These are phyloP conservation scores for Plagiodera versicolora DNA, from an alignment of 2,888 invertebrate genomes.

Conservation along the genomic window DNA sequence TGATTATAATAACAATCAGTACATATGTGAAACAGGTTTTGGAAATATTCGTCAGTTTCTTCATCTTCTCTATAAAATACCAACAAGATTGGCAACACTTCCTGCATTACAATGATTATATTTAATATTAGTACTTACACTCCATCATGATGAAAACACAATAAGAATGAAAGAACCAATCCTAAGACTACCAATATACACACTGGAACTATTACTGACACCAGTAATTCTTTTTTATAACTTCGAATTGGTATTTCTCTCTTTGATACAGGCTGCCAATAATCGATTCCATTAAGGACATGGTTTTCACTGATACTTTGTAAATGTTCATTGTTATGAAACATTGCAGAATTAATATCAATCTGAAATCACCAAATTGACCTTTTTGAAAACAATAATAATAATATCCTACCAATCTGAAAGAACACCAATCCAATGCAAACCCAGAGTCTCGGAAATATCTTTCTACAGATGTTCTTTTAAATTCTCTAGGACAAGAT, in stretches of 20 bases:
- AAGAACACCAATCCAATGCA: constrained; percentile 87
- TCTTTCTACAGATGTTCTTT: constrained; percentile 82
- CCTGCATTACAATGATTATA: background rate
- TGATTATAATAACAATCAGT: constrained; percentile 58
- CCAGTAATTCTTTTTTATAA: constrained; percentile 69
- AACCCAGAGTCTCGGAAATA: constrained; percentile 78
- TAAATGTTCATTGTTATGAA: constrained; percentile 51
- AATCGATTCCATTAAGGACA: constrained; percentile 52
- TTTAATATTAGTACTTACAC: constrained; percentile 65
- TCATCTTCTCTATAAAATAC: constrained; percentile 64
- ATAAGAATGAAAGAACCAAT: constrained; percentile 68
- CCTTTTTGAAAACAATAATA: too few relatives aligned
- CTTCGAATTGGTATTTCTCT: constrained; percentile 67
- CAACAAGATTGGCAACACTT: background rate
- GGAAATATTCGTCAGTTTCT: constrained; percentile 67
- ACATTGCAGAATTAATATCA: constrained; percentile 49
- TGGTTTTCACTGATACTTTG: constrained; percentile 44
- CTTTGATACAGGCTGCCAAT: constrained; percentile 66
- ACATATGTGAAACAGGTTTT: constrained; percentile 73
- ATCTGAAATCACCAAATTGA: constrained; percentile 40
- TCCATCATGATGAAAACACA: constrained; percentile 77
- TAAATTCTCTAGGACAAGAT: constrained; percentile 80
- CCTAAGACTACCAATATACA: constrained; percentile 67
- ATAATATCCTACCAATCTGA: constrained; percentile 65
- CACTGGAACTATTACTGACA: constrained; percentile 71